Evolutionary conservation across 2,113 vertebrate genomes (phyloP).

Genomic region (Halichoerus grypus): DNA sequence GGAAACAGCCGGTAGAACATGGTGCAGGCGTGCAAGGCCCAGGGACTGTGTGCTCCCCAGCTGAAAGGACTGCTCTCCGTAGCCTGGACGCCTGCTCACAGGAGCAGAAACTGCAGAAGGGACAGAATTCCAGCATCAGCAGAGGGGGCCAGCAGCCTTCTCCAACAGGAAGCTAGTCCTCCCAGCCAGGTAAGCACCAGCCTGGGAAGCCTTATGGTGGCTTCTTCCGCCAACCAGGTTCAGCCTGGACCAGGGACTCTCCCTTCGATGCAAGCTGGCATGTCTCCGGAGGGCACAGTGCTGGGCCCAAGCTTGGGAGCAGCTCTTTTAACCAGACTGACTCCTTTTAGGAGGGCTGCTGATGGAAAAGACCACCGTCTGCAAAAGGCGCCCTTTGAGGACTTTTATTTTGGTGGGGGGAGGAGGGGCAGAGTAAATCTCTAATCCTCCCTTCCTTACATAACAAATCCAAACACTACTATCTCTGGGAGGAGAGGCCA

Average conservation of each 20-base stretch:
- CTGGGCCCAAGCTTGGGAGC: neutral
- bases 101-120: neutral
- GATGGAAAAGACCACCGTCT: neutral
- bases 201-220: neutral
- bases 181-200: neutral
- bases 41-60: neutral
- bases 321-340: neutral
- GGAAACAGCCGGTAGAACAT: neutral
- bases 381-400: rapidly evolving
- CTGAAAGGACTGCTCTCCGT: neutral
- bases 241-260: neutral
- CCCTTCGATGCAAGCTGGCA: neutral
- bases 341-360: neutral
- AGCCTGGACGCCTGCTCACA: neutral
- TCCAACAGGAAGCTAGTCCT: neutral
- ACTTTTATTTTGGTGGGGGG: slow-evolving; percentile 71
- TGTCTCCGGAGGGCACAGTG: neutral
- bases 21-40: rapidly evolving
- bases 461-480: slow-evolving; percentile 66
- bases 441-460: neutral
- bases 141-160: neutral
- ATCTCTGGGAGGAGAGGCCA: slow-evolving; percentile 25
- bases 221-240: rapidly evolving
- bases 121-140: neutral
- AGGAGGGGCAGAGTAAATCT: neutral